Base-by-base conservation (phyloP, 2,113 vertebrate species). In the Callithrix jacchus region DNA sequence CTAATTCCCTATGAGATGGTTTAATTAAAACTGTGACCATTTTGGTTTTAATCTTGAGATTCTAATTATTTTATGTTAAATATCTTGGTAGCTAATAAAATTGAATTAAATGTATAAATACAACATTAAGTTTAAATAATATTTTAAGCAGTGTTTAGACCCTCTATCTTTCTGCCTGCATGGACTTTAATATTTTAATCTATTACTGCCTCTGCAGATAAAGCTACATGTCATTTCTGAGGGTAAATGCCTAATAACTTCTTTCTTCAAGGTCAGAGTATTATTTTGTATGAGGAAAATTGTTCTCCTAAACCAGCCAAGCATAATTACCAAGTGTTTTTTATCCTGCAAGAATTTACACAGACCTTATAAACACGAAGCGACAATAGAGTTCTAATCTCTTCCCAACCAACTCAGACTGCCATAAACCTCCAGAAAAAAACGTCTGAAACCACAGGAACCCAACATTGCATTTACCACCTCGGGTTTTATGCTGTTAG, bases 31-130 rank as follows among this genome's bases (percentile, higher is more conserved):
- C 27, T 35, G 45, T 95, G 77, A 76, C 76, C 90, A 95, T 89
- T 84, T 87, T 45, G 82, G 87, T 82, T 96, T 90, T 92, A 92
- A 96, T 97, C 96, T 95, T 79, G 88, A 97, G 92, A 68, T 83
- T 77, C 95, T 97, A 95, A 97, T 95, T 93, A 92, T 97, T 97
- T 93, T 83, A 87, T 90, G 94, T 94, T 95, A 97, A 93, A 87
- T 93, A 91, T 94, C 92, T 90, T 45, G 27, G 90, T 79, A 56
- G 93, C 87, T 95, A 92, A 92, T 96, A 91, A 93, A 97, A 93
- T 89, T 94, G 87, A 97, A 94, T 95, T 76, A 93, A 93, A 80
- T 52, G 37, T 68, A 79, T 95, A 95, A 93, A 95, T 73, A 95
- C 73, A 91, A 74, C 71, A 79, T 85, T 56, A 93, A 54, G 52